Conservation (phyloP, 2,888 invertebrate genomes). For the Tenthredo mesomela region DNA sequence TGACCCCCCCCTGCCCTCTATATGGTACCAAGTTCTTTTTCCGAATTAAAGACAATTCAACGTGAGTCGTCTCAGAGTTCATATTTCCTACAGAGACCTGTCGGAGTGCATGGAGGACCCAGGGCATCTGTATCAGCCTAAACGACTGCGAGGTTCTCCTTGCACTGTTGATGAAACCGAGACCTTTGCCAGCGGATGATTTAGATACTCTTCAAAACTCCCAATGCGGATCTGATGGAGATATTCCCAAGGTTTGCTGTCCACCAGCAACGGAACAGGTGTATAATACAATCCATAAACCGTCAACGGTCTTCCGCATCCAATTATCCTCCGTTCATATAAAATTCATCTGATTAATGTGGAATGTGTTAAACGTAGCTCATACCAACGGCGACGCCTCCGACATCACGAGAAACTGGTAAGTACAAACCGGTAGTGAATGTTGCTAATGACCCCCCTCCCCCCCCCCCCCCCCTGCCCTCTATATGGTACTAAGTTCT, state of each 20-base stretch:
- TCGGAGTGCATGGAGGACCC: conserved; percentile 65
- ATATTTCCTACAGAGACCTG: conserved; percentile 63
- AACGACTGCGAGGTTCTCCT: conserved; percentile 72
- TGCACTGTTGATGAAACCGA: conserved; percentile 67
- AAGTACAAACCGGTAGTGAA: background rate
- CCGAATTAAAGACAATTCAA: background rate
- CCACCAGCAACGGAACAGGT: conserved; percentile 34
- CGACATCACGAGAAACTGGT: background rate
- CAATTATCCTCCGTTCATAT: background rate
- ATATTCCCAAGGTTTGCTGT: conserved; percentile 77
- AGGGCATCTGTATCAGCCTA: conserved; percentile 76
- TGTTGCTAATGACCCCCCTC: background rate
- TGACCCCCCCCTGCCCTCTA: background rate
- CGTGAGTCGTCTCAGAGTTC: background rate
- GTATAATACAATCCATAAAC: background rate
- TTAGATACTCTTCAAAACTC: conserved; percentile 72
- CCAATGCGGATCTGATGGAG: conserved; percentile 78
- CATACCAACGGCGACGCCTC: background rate
- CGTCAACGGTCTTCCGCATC: too few relatives aligned
- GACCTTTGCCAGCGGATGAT: conserved; percentile 61
- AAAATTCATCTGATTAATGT: background rate
- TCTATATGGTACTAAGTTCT: background rate
- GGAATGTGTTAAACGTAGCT: background rate
- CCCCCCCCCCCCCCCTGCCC: conserved; percentile 22
- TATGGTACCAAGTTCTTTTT: background rate